Evolutionary conservation across 2,113 vertebrate species (phyloP).

Genomic region (Centropristis striata): DNA sequence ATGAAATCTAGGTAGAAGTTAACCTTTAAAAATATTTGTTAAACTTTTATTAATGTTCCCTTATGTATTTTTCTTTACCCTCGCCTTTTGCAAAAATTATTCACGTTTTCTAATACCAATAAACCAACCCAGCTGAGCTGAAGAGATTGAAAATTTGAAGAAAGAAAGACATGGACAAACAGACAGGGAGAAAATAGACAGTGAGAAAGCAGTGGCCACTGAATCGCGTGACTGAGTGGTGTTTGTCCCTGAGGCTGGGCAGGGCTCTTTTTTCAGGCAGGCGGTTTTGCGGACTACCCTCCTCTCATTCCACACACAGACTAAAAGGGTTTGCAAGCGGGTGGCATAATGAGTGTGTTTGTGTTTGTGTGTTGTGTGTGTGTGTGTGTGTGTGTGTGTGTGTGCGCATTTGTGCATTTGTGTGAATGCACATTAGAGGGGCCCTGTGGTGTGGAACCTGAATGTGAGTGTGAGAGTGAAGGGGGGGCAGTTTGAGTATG

Average conservation of each 20-base stretch:
- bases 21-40: neutral
- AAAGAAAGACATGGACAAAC: conserved; percentile 16
- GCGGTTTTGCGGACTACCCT: conserved; percentile 82
- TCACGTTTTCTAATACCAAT: neutral
- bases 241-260: conserved; percentile 82
- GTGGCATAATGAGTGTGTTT: conserved; percentile 82
- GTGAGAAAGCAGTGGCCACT: conserved; percentile 68
- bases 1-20: neutral
- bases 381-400: conserved; percentile 56
- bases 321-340: conserved; percentile 80
- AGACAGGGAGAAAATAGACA: conserved; percentile 49
- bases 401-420: conserved; percentile 43
- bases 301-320: conserved; percentile 82
- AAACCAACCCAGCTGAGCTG: neutral
- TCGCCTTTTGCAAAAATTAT: neutral
- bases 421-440: conserved; percentile 69
- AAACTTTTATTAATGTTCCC: neutral
- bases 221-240: conserved; percentile 82
- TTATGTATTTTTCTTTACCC: neutral
- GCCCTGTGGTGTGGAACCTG: conserved; percentile 67
- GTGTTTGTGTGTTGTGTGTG: conserved; percentile 54
- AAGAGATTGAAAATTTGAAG: neutral
- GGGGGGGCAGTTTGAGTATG: conserved; percentile 15
- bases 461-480: conserved; percentile 51
- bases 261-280: conserved; percentile 76